Base-by-base conservation (phyloP, 1,140 invertebrate species). In the Pseudoatta argentina region DNA sequence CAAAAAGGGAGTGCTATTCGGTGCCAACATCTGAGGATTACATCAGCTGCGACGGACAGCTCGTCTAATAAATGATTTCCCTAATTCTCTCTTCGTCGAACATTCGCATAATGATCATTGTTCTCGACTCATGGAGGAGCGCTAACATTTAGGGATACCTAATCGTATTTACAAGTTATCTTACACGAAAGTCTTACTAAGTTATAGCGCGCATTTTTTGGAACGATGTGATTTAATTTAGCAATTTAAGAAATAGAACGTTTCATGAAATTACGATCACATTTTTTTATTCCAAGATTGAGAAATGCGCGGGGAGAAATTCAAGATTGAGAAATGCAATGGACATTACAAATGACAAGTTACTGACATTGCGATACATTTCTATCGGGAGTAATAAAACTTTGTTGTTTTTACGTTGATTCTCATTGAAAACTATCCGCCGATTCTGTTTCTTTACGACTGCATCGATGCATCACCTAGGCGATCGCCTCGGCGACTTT, bases 1-100 rank as follows among this genome's bases (percentile, higher is more conserved):
- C 63, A 64, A 76, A 63, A 76, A 72, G 87, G 77, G 89, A 72
- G 66, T 83, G 83, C 85, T 86, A 89, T 87, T 61, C 78, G 85
- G 61, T 77, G 86, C 69, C 64, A 79, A 72, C 53, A 77, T 88
- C 63, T 73, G 71, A 79, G 89, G 81, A 90, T 86, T 90, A 87
- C 87, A 93, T 94, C 92, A 93, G 92, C 93, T 94, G 93, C 92
- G 92, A 93, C 91, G 88, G 93, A 94, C 93, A 94, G 93, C 89
- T 92, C 90, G 93, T 87, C 92, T 94, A 93, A 94, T 92, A 94
- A 94, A 94, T 93, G 93, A 94, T 94, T 94, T 92, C 91, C 91
- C 93, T 94, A 93, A 94, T 94, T 94, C 93, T 91, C 92, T 92
- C 93, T 92, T 93, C 92, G 89, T 93, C 91, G 85, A 85, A 76